A percentile compares a stretch with the other conserved stretches of the same genome.
These are phyloP conservation scores for Dascyllus trimaculatus DNA, from an alignment of 2,113 vertebrate genomes.

Conservation along the genomic window DNA sequence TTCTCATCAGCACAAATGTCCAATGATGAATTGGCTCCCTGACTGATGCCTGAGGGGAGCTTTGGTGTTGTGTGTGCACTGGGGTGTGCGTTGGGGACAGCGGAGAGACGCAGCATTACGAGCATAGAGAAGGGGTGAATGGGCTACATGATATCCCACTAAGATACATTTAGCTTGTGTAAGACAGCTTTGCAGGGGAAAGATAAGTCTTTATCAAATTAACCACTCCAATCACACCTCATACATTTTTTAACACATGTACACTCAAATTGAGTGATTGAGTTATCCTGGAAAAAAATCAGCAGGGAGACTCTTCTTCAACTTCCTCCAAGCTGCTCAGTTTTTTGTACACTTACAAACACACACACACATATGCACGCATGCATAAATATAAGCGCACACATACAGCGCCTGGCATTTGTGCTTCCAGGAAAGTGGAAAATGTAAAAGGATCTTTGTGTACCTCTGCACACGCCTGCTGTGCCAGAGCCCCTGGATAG, in stretches of 20 bases:
- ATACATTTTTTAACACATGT: conserved; percentile 4
- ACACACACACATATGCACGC: conserved; percentile 7
- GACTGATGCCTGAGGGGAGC: conserved; percentile 62
- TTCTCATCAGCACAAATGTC: conserved; percentile 60
- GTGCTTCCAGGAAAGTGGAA: conserved; percentile 58
- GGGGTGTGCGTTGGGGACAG: conserved; percentile 34
- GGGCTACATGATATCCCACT: conserved; percentile 43
- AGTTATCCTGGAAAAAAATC: conserved; percentile 12
- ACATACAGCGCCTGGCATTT: conserved; percentile 1
- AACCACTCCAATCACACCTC: conserved; percentile 36
- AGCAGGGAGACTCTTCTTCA: neutral
- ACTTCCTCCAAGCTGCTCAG: neutral
- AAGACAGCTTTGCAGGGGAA: conserved; percentile 17
- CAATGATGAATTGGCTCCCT: conserved; percentile 73
- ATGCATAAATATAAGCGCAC: conserved; percentile 13
- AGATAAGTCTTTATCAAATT: conserved; percentile 25
- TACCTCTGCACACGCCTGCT: conserved; percentile 30
- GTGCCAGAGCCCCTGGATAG: conserved; percentile 38
- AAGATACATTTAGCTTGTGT: conserved; percentile 23
- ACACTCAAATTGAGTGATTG: conserved; percentile 6
- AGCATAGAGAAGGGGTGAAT: conserved; percentile 52
- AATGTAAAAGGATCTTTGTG: conserved; percentile 71
- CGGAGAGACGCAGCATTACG: conserved; percentile 27
- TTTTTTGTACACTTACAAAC: neutral
- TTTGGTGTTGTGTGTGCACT: conserved; percentile 44